Conservation (phyloP, 2,113 vertebrate genomes). For the Otolemur garnettii region DNA sequence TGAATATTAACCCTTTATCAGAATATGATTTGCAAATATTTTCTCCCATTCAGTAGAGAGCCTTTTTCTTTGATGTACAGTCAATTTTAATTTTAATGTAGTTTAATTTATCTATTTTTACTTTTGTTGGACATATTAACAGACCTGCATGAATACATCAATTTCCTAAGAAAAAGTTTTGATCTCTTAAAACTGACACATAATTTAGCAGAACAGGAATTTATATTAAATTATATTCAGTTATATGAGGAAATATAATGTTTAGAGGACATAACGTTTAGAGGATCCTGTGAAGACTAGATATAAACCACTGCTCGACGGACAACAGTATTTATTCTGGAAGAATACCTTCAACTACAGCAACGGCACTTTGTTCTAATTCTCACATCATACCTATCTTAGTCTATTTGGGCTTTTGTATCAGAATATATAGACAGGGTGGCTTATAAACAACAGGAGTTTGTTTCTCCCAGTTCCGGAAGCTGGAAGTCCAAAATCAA, state of each 20-base stretch:
- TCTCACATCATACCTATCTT: background rate
- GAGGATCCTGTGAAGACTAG: background rate
- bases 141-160: background rate
- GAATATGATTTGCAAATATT: background rate
- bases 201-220: conserved; percentile 16
- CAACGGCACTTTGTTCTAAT: background rate
- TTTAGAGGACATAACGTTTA: background rate
- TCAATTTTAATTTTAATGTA: background rate
- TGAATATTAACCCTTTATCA: background rate
- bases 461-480: background rate
- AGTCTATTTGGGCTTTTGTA: background rate
- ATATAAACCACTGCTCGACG: background rate
- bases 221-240: background rate
- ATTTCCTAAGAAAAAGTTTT: background rate
- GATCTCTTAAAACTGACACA: background rate
- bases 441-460: background rate
- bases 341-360: conserved; percentile 11
- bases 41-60: background rate
- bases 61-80: background rate
- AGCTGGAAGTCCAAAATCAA: background rate
- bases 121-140: background rate
- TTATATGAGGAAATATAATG: background rate
- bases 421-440: background rate
- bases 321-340: background rate
- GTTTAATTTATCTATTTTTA: background rate